These are phyloP conservation scores for Zophobas atratus DNA, from an alignment of 1,140 invertebrate genomes.

Conservation along the genomic window DNA sequence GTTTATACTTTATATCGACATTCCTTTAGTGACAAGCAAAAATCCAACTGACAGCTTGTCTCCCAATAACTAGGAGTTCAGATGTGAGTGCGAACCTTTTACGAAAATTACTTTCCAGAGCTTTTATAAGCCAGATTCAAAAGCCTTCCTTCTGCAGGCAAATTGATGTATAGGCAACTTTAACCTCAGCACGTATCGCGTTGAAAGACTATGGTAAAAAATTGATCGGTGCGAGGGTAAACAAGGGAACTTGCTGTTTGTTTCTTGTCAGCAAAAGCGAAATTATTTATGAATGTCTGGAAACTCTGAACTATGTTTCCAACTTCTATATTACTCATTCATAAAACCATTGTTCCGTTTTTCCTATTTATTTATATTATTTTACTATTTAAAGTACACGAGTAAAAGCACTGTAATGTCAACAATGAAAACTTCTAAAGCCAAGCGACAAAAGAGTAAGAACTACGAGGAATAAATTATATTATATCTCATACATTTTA, in stretches of 20 bases:
- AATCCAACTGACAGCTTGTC: constrained; percentile 57
- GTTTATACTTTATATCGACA: constrained; percentile 57
- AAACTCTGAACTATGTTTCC: background rate
- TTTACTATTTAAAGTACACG: too few relatives aligned
- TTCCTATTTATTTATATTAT: too few relatives aligned
- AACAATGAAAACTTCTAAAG: too few relatives aligned
- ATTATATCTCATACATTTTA: too few relatives aligned
- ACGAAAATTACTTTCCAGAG: constrained; percentile 56
- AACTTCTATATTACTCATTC: too few relatives aligned
- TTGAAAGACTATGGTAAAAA: constrained; percentile 29
- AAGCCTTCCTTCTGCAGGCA: constrained; percentile 33
- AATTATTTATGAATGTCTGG: constrained; percentile 4
- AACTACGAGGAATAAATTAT: too few relatives aligned
- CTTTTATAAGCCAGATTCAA: constrained; percentile 45
- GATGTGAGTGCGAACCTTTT: constrained; percentile 55
- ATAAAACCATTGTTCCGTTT: too few relatives aligned
- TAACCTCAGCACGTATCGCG: constrained; percentile 41
- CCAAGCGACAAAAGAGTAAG: too few relatives aligned
- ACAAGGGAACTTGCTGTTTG: constrained; percentile 20
- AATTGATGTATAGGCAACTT: constrained; percentile 46
- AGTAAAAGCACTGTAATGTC: too few relatives aligned
- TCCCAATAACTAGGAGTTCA: constrained; percentile 53
- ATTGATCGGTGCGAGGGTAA: constrained; percentile 19
- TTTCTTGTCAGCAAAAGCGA: background rate
- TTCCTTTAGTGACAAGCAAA: constrained; percentile 55